Evolutionary conservation across 92 coral and sea anemone species (phyloP).

Genomic region (Paramuricea clavata): DNA sequence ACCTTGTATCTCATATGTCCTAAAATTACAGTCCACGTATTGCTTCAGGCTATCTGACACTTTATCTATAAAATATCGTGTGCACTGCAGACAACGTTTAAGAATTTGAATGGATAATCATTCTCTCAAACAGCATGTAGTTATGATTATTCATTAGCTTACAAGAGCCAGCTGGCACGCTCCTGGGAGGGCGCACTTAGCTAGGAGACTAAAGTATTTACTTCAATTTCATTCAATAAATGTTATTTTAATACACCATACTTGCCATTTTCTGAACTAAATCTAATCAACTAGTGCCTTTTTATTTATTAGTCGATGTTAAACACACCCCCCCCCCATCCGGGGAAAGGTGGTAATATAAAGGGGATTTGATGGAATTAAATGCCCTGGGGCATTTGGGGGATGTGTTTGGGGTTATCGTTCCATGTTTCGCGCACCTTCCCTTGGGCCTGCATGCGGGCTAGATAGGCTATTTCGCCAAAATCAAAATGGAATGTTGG

Average conservation of each 20-base stretch:
- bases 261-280: background rate
- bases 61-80: conserved; percentile 4
- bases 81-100: background rate
- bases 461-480: no score
- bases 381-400: no score
- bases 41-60: background rate
- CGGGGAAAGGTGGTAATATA: no score
- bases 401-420: no score
- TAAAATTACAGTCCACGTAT: background rate
- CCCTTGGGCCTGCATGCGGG: no score
- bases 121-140: conserved; percentile 8
- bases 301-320: no score
- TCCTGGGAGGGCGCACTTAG: background rate
- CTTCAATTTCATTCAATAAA: background rate
- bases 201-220: background rate
- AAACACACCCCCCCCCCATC: no score
- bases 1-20: no score
- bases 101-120: background rate
- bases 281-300: no score
- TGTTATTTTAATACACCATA: background rate
- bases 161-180: background rate
- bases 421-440: no score
- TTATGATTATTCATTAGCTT: background rate
- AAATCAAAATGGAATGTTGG: no score
- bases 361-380: no score